A percentile compares a stretch with the other conserved stretches of the same genome.
Conservation (phyloP, 2,797 vertebrate genomes). For the Schizothorax lantsangensis region DNA sequence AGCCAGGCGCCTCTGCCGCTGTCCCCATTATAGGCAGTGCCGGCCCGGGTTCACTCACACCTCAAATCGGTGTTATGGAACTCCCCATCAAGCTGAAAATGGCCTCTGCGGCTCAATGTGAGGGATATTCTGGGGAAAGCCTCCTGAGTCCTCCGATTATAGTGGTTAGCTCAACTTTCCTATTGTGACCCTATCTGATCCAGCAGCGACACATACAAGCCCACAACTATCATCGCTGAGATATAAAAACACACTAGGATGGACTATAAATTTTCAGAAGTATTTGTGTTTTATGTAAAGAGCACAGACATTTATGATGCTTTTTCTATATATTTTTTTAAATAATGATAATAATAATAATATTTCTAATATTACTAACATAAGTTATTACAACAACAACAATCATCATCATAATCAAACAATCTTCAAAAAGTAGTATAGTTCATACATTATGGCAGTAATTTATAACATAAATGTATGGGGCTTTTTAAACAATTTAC, state of each 20-base stretch:
- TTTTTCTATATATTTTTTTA: not conserved
- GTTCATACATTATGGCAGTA: not conserved
- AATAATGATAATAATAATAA: not conserved
- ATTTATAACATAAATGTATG: not conserved
- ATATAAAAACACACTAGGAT: conserved; percentile 30
- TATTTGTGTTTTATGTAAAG: not conserved
- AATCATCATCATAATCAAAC: not conserved
- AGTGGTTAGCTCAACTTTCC: conserved; percentile 55
- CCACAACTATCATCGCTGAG: conserved; percentile 41
- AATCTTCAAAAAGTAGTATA: not conserved
- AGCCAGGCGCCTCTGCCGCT: conserved; percentile 24
- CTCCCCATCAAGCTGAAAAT: conserved; percentile 55
- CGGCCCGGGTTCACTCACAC: not conserved
- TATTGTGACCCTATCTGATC: conserved; percentile 46
- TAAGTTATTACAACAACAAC: not conserved
- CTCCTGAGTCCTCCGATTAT: conserved; percentile 50
- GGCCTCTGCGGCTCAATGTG: conserved; percentile 36
- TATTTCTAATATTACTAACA: not conserved
- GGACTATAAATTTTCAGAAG: conserved; percentile 28
- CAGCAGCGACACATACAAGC: conserved; percentile 48
- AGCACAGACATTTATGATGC: not conserved
- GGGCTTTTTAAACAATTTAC: not conserved
- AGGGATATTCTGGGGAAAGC: conserved; percentile 54
- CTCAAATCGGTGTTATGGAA: conserved; percentile 40
- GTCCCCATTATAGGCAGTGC: conserved; percentile 23